phyloP scores from a whole-genome alignment of 1,140 invertebrate species.

The Bombus difficillimus region DNA sequence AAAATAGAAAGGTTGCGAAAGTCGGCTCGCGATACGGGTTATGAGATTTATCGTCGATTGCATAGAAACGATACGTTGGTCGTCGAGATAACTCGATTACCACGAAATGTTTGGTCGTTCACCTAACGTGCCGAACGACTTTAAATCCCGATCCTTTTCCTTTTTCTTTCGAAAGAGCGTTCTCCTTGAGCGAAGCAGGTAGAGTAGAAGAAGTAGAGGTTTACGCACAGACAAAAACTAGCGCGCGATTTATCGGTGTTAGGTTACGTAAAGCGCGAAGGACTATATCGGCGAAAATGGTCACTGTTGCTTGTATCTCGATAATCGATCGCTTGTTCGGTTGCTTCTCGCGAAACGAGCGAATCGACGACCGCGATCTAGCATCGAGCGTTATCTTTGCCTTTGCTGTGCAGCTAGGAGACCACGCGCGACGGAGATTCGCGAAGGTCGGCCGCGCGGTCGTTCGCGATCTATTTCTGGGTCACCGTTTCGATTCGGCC shows the following conservation, averaged over 20 bases:
- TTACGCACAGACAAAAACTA: background rate
- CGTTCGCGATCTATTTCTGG: constrained; percentile 21
- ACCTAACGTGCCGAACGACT: background rate
- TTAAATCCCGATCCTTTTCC: background rate
- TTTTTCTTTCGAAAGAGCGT: background rate
- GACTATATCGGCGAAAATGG: background rate
- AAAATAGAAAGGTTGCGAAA: constrained; percentile 5
- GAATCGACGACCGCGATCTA: background rate
- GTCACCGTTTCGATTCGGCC: constrained; percentile 22
- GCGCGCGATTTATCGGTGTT: background rate
- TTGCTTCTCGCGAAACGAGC: no score
- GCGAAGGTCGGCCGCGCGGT: constrained; percentile 7
- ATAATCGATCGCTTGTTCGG: background rate
- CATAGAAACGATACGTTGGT: background rate
- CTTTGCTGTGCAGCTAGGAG: background rate
- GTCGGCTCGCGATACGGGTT: background rate
- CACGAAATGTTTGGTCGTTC: background rate
- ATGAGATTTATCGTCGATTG: constrained; percentile 5
- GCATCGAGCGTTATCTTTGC: background rate
- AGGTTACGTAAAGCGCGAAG: background rate
- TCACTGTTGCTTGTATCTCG: background rate
- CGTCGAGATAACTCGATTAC: background rate
- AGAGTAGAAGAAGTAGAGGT: background rate
- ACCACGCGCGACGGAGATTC: background rate
- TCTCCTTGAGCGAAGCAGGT: background rate